Evolutionary conservation across 2,113 vertebrate genomes (phyloP).

Genomic region (Chionomys nivalis): DNA sequence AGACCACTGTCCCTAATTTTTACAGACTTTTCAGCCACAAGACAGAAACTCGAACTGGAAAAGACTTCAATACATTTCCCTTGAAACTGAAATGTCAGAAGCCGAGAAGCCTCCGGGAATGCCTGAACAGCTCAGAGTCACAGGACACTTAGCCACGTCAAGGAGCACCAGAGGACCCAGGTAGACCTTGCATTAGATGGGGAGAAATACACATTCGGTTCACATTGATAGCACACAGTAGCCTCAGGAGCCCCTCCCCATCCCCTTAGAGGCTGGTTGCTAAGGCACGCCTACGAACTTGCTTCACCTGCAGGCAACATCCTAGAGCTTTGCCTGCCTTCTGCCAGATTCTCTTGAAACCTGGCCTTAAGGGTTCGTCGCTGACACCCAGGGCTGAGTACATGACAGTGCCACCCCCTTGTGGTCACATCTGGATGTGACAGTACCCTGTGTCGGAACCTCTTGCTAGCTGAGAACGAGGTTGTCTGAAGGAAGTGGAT

Average conservation of each 20-base stretch:
- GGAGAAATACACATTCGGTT: neutral
- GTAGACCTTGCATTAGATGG: neutral
- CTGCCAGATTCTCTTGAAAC: neutral
- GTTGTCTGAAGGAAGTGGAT: neutral
- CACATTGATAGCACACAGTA: neutral
- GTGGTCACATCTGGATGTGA: neutral
- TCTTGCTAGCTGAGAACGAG: too few species aligned
- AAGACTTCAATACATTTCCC: neutral
- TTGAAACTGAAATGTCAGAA: neutral
- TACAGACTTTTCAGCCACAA: neutral
- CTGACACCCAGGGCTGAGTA: rapidly evolving
- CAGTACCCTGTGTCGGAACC: rapidly evolving
- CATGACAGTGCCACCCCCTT: neutral
- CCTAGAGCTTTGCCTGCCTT: neutral
- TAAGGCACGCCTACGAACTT: neutral
- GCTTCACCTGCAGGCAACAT: neutral
- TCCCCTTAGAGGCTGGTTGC: neutral
- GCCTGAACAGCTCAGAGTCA: neutral
- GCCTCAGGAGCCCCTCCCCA: neutral
- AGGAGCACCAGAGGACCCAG: neutral
- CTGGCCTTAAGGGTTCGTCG: too few species aligned
- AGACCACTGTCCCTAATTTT: neutral
- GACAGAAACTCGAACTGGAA: neutral
- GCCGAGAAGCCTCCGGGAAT: neutral
- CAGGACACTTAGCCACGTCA: neutral